These are phyloP conservation scores for Mythimna loreyi DNA, from an alignment of 2,888 invertebrate species.

Conservation along the genomic window DNA sequence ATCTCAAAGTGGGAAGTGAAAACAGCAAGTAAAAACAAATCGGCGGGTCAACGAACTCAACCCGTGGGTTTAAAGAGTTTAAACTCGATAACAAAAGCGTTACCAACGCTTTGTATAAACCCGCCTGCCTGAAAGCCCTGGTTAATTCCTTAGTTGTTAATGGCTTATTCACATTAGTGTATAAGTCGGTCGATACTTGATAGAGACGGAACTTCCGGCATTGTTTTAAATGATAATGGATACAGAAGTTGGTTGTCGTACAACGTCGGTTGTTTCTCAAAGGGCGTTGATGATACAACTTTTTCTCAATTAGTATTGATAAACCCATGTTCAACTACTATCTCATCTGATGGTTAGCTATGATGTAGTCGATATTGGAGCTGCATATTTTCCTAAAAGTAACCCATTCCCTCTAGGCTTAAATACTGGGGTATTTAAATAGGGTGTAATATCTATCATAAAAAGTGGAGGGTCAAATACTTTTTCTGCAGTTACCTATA, in stretches of 20 bases:
- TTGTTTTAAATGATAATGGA: neutral
- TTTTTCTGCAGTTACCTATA: no score
- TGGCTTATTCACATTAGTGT: constrained; percentile 41
- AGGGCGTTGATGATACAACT: neutral
- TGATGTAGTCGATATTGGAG: no score
- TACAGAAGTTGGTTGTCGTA: constrained; percentile 13
- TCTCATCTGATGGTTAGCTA: no score
- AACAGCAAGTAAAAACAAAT: constrained; percentile 33
- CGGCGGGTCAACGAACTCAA: constrained; percentile 33
- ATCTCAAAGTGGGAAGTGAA: constrained; percentile 12
- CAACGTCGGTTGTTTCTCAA: constrained; percentile 21
- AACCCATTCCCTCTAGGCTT: no score
- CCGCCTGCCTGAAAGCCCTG: constrained; percentile 34
- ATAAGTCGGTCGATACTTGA: constrained; percentile 21
- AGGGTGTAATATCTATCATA: no score
- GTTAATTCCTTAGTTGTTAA: constrained; percentile 38
- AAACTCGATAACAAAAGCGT: constrained; percentile 42
- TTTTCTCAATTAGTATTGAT: no score
- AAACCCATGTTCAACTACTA: no score
- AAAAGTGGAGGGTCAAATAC: no score
- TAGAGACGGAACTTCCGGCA: constrained; percentile 30
- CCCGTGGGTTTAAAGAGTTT: constrained; percentile 15
- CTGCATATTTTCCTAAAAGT: no score
- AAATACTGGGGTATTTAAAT: no score
- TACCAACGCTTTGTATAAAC: constrained; percentile 34